phyloP scores from a whole-genome alignment of 2,888 invertebrate species.

The Cecidostiba fungosa region DNA sequence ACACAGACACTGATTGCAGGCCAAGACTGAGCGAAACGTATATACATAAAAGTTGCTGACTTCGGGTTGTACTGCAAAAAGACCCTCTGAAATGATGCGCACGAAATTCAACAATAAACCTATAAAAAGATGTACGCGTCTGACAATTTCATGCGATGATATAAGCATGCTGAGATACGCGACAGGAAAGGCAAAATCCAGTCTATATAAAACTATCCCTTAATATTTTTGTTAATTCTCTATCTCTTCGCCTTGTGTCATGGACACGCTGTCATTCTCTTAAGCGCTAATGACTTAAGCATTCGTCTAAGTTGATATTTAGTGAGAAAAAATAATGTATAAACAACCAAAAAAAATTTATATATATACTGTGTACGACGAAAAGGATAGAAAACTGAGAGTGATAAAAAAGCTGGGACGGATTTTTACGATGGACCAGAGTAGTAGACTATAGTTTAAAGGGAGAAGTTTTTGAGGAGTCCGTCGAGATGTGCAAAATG shows the following conservation, averaged over 20 bases:
- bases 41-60: not conserved
- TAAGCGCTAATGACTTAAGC: conserved; percentile 63
- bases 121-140: conserved; percentile 1
- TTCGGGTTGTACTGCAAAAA: not conserved
- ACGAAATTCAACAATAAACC: not conserved
- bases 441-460: conserved; percentile 24
- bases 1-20: conserved; percentile 21
- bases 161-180: conserved; percentile 34
- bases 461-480: conserved; percentile 28
- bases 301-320: conserved; percentile 63
- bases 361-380: conserved; percentile 12
- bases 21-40: conserved; percentile 52
- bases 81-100: not conserved
- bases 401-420: conserved; percentile 43
- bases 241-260: conserved; percentile 57
- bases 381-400: conserved; percentile 35
- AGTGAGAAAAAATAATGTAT: conserved; percentile 57
- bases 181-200: conserved; percentile 44
- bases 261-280: conserved; percentile 56
- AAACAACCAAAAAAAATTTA: conserved; percentile 37
- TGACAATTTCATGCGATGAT: conserved; percentile 36
- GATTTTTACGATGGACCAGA: conserved; percentile 57
- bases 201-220: conserved; percentile 57
- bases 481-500: conserved; percentile 47
- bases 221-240: conserved; percentile 55